Conservation (phyloP, 2,113 vertebrate species). For the Gadus chalcogrammus region DNA sequence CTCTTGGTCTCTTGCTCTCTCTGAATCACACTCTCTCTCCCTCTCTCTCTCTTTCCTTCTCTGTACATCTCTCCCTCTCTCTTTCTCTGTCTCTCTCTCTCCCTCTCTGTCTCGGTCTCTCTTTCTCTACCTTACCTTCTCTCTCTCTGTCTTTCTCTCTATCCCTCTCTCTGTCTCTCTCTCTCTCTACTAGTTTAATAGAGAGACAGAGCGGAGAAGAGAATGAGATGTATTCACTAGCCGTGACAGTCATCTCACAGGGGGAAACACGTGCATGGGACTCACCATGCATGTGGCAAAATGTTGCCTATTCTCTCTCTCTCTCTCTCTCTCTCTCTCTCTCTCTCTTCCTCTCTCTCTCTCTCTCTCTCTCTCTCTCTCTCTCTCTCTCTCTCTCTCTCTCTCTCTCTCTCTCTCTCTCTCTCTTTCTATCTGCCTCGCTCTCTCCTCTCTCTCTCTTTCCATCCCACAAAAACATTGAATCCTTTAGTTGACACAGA, state of each 20-base stretch:
- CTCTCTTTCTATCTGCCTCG: no score
- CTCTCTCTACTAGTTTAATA: slow-evolving; percentile 56
- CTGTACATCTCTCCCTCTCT: slow-evolving; percentile 42
- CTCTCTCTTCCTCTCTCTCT: no score
- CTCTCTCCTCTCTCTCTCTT: no score
- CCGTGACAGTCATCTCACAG: slow-evolving; percentile 59
- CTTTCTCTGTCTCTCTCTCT: no score
- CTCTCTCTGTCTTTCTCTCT: no score
- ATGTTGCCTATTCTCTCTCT: slow-evolving; percentile 47
- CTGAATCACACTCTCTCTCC: no score
- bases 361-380: no score
- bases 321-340: no score
- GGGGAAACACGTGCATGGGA: slow-evolving; percentile 41
- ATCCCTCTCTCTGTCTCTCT: background rate
- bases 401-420: no score
- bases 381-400: slow-evolving; percentile 31
- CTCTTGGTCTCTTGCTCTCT: no score
- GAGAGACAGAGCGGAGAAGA: slow-evolving; percentile 52
- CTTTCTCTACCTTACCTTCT: background rate
- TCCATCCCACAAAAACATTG: slow-evolving; percentile 52
- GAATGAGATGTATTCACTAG: slow-evolving; percentile 55
- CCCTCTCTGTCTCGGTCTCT: slow-evolving; percentile 31
- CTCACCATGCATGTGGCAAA: slow-evolving; percentile 45
- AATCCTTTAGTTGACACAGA: slow-evolving; percentile 49
- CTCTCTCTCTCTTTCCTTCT: no score